Evolutionary conservation across 1,140 invertebrate species (phyloP).

Genomic region (Eurosta solidaginis): DNA sequence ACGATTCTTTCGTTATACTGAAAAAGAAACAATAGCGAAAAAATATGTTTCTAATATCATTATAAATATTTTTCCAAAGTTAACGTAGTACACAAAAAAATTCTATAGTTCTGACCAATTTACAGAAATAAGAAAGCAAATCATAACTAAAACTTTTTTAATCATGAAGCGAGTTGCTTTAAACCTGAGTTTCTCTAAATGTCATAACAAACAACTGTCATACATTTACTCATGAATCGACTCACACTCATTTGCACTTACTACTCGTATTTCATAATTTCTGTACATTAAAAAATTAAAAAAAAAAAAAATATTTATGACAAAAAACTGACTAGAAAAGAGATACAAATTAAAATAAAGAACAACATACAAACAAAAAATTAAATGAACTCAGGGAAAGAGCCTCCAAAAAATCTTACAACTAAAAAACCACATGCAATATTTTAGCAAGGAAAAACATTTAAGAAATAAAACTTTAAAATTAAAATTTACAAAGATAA

Average conservation of each 20-base stretch:
- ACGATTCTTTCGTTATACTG: no score
- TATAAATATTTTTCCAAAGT: no score
- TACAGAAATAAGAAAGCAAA: no score
- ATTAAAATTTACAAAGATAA: conserved; percentile 16
- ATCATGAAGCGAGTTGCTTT: background rate
- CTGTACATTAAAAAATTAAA: background rate
- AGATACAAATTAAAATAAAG: conserved; percentile 34
- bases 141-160: background rate
- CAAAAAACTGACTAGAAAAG: conserved; percentile 11
- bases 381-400: conserved; percentile 24
- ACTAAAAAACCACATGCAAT: conserved; percentile 34
- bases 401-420: conserved; percentile 44
- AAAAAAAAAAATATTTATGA: background rate
- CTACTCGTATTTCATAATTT: background rate
- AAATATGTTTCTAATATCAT: no score
- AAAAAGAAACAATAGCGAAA: no score
- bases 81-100: no score
- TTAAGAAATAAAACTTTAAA: conserved; percentile 30
- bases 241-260: background rate
- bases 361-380: conserved; percentile 38
- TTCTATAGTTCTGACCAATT: no score
- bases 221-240: background rate
- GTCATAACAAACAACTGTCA: background rate
- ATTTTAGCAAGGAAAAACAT: conserved; percentile 39
- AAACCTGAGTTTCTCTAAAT: conserved; percentile 7